Base-by-base conservation (phyloP, 2,113 vertebrate species). In the Saccopteryx leptura region DNA sequence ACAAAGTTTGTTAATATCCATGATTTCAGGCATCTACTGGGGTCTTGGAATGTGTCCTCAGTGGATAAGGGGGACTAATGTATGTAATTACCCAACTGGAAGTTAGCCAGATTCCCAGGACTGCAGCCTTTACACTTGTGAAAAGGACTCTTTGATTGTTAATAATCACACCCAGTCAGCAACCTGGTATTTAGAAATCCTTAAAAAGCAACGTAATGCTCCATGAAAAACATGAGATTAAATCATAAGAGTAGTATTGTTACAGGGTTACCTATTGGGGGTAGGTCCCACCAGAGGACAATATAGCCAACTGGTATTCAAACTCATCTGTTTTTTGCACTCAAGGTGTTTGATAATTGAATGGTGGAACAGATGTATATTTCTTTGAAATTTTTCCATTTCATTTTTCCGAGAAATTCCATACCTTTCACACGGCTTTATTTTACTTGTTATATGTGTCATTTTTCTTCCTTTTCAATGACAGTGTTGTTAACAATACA, bases 61-160 rank as follows among this genome's bases (percentile, higher is more conserved):
- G 26, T 2, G 9, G 58, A 63, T 81, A 61, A 48, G 33, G 18
- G 60, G 26, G 17, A 21, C 17, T 28, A 13, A 11, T 75, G 82
- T 92, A 83, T 89, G 23, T 93, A 97, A 97, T 97, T 96, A 91
- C 75, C 91, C 86, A 92, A 58, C 0, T 97, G 96, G 97, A 97
- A 93, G 82, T 90, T 89, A 93, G 96, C 96, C 96, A 96, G 83
- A 86, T 95, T 87, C 96, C 88, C 93, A 95, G 75, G 83, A 90
- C 82, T 76, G 28, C 33, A 97, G 85, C 85, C 74, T 71, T 86
- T 58, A 91, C 39, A 56, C 85, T 89, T 74, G n/a, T 87, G 94
- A 97, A 94, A 79, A 88, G 68, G 46, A 58, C 58, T 52, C 74
- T 96, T 79, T 95, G 92, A 93, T 72, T 90, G 85, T 82, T 97